These are phyloP conservation scores for Stenotaenia linearis DNA, from an alignment of 2,888 invertebrate genomes.

Conservation along the genomic window DNA sequence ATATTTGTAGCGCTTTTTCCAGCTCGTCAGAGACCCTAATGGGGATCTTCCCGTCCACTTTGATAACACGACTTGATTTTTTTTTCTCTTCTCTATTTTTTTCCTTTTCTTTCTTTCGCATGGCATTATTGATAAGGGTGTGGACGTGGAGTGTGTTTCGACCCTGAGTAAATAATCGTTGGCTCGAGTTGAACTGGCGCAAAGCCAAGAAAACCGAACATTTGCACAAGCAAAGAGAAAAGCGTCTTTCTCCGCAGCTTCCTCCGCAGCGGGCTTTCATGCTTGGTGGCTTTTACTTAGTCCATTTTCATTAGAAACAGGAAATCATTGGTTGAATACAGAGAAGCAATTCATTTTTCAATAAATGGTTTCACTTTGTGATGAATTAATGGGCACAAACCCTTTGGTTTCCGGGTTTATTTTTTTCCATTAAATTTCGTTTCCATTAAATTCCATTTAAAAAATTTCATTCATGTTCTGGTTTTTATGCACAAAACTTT, in stretches of 20 bases:
- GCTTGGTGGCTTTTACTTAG: constrained; percentile 24
- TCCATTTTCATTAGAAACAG: constrained; percentile 24
- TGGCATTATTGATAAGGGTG: constrained; percentile 19
- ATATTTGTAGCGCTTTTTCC: constrained; percentile 7
- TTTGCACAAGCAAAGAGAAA: constrained; percentile 17
- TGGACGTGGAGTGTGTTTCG: constrained; percentile 21
- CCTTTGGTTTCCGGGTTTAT: neutral
- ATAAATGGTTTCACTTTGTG: constrained; percentile 6
- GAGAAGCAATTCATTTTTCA: constrained; percentile 23
- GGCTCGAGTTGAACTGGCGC: constrained; percentile 22
- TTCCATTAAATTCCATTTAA: neutral
- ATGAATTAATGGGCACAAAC: constrained; percentile 7
- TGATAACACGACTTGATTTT: constrained; percentile 10
- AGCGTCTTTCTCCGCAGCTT: constrained; percentile 16
- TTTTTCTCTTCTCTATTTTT: neutral
- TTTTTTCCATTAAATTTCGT: neutral
- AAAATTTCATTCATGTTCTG: neutral
- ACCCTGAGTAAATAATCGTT: constrained; percentile 26
- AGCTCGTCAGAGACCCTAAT: constrained; percentile 20
- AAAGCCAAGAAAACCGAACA: constrained; percentile 1
- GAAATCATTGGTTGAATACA: constrained; percentile 17
- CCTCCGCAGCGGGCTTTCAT: constrained; percentile 23
- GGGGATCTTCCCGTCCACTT: constrained; percentile 8
- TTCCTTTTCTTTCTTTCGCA: neutral
- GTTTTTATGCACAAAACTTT: neutral